Evolutionary conservation across 2,888 invertebrate genomes (phyloP), one percentile per base, ranked within the genome.

Genomic region (Cephus pulcher): DNA sequence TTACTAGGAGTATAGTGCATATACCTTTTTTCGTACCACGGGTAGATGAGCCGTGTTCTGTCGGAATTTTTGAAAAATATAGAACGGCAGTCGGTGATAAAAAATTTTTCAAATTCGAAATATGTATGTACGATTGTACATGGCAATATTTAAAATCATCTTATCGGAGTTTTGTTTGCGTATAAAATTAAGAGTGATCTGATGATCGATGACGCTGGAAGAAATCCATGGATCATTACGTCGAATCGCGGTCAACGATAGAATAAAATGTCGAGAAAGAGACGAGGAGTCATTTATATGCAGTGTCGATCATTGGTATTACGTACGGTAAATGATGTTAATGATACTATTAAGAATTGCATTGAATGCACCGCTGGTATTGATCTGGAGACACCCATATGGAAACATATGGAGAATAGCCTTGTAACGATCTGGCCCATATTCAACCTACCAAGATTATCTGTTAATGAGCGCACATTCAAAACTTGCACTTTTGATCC

Each of bases 291-390:
- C 84, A 85, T 85, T 87, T 82, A 86, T 86, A 85, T 82, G 77
- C 82, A 82, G 80, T 84, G 84, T 84, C 84, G 83, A 87, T 87
- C 85, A 84, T 79, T 74, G 79, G 83, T 80, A 85, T 84, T 83
- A 85, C 86, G 86, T 85, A 85, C 84, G 85, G 84, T 87, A 87
- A 87, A 84, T 86, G 85, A 85, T 86, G 82, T 85, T 86, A 86
- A 87, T 86, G 87, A 87, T 80, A 85, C 83, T 85, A 85, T 86
- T 85, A 86, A 87, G 87, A 87, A 86, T 85, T 87, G 87, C 85
- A 86, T 86, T 87, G 85, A 85, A 81, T 82, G 75, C 82, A 82
- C 85, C 80, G 82, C 75, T 81, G 83, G 81, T 84, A 84, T 85
- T 84, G 84, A 83, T 81, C 84, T 76, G 85, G 84, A 83, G 84